These are phyloP conservation scores for Scaptomyza cyrtandrae DNA, from an alignment of 2,888 invertebrate genomes.

Conservation along the genomic window DNA sequence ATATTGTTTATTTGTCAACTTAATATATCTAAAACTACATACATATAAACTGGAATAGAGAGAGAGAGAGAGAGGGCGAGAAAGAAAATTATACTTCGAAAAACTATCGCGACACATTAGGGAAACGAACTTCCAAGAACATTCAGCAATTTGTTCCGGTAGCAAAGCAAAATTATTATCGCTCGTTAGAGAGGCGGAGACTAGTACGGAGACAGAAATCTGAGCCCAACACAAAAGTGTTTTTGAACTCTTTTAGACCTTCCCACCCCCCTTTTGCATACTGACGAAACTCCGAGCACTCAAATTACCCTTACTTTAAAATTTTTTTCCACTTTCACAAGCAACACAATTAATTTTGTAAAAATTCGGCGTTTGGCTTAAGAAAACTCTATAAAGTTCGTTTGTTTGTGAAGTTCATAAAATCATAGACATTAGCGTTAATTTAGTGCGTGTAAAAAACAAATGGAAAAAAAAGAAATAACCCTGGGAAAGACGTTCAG, in stretches of 20 bases:
- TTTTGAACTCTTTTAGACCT: conserved; percentile 58
- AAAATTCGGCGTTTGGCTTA: conserved; percentile 15
- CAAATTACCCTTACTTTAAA: conserved; percentile 38
- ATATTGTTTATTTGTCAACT: conserved; percentile 34
- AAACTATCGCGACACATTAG: conserved; percentile 41
- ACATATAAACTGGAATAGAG: conserved; percentile 6
- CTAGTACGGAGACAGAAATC: conserved; percentile 23
- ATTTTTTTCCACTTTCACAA: conserved; percentile 14
- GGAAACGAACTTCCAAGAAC: conserved; percentile 60
- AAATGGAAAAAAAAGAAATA: background rate
- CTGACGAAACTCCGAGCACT: conserved; percentile 36
- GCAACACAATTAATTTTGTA: conserved; percentile 45
- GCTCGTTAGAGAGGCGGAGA: conserved; percentile 8
- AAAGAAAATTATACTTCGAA: conserved; percentile 13
- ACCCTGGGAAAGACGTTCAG: conserved; percentile 27
- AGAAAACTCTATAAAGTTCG: conserved; percentile 16
- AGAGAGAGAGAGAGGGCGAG: background rate
- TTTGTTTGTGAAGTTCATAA: conserved; percentile 29
- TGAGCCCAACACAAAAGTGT: conserved; percentile 41
- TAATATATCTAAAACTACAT: conserved; percentile 11
- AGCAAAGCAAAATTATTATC: conserved; percentile 55
- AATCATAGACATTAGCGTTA: conserved; percentile 62
- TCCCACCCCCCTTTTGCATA: conserved; percentile 9
- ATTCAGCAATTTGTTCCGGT: conserved; percentile 72
- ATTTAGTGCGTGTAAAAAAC: conserved; percentile 55